Base-by-base conservation (phyloP, 2,113 vertebrate species). In the Oreocharis arfaki region DNA sequence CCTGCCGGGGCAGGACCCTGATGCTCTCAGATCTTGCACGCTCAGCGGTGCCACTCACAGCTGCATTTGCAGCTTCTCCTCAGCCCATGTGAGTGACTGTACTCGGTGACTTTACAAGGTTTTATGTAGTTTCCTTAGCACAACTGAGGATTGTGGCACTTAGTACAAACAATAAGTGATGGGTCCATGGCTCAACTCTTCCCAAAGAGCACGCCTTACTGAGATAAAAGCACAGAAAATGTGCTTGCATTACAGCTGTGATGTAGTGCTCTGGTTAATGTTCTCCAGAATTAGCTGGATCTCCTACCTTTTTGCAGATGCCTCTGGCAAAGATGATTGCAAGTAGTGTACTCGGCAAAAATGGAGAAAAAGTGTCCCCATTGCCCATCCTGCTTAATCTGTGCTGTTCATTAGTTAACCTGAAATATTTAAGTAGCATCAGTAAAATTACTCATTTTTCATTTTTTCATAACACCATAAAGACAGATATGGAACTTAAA, bases 21-120 rank as follows among this genome's bases (percentile, higher is more conserved):
- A 23, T 6, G 13, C 46, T 39, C 35, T 42, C n/a, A 1, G 16
- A 3, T 13, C 24, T 15, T 35, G 3, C 17, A 4, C 0, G 0
- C 46, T 13, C 18, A 16, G 41, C 0, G 0, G 0, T 46, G 16
- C 30, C 44, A 6, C n/a, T 2, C 12, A 7, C 6, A 2, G 33
- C 13, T 24, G 17, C 0, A 0, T 65, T 46, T 20, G 55, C 78
- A 61, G 1, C n/a, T 63, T 41, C 27, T 17, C 32, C 23, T 24
- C 18, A 11, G 44, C 11, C 16, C 35, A 0, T 3, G 35, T 8
- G 2, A 33, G 57, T 49, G 47, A 7, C 65, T 32, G 17, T 8
- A 13, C 24, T 17, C 4, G 0, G 3, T 42, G 13, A 11, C 26
- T 74, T 46, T 4, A 19, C 6, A 7, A 9, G 30, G 27, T 6